Percentiles rank a stretch among this genome's conserved stretches.
phyloP scores from a whole-genome alignment of 2,888 invertebrate species.

The Neoitamus cyanurus region DNA sequence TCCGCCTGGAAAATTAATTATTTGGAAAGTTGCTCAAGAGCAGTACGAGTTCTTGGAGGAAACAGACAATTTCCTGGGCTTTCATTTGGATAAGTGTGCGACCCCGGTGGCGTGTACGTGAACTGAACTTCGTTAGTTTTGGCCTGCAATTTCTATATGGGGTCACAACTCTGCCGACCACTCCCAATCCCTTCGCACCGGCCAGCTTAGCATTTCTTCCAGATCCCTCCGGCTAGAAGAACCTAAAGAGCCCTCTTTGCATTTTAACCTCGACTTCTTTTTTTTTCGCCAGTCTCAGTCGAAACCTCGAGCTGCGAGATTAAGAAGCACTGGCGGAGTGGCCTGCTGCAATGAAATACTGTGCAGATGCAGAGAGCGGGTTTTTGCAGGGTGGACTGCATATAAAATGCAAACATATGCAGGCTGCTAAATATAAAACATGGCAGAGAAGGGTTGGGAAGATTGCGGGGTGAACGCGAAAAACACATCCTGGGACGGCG shows the following conservation, averaged over 20 bases:
- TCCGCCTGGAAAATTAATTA: slow-evolving; percentile 32
- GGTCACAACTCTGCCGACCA: background rate
- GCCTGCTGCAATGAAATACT: background rate
- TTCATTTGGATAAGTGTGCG: slow-evolving; percentile 11
- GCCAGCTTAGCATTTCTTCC: background rate
- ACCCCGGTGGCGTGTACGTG: background rate
- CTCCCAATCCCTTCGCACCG: background rate
- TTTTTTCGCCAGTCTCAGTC: background rate
- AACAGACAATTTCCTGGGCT: slow-evolving; percentile 21
- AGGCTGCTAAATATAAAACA: background rate
- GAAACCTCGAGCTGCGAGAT: background rate
- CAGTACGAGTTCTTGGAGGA: background rate
- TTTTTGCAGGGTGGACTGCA: background rate
- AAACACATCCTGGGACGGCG: background rate
- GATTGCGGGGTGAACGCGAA: background rate
- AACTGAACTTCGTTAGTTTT: slow-evolving; percentile 7
- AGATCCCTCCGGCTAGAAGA: background rate
- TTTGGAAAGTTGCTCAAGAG: slow-evolving; percentile 2
- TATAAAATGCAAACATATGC: slow-evolving; percentile 22
- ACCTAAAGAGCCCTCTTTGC: background rate
- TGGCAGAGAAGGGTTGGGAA: background rate
- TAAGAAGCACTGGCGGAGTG: background rate
- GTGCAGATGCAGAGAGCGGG: background rate
- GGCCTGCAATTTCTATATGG: slow-evolving; percentile 5
- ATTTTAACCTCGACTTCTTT: background rate